Base-by-base conservation (phyloP, 2,113 vertebrate genomes). In the Galeopterus variegatus region DNA sequence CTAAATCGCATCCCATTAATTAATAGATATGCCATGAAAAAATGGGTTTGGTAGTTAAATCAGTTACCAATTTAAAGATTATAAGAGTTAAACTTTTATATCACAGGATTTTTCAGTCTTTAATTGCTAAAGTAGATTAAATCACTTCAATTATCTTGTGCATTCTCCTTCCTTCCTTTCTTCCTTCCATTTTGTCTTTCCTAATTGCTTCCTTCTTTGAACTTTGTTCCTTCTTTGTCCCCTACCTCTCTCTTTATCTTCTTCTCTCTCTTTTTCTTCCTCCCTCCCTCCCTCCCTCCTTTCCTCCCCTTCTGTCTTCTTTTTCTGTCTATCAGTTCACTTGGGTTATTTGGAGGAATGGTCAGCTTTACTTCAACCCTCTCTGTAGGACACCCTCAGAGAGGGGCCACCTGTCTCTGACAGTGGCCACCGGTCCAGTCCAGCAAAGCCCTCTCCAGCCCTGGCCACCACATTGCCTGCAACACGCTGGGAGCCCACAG, bases 401-500 rank as follows among this genome's bases (percentile, higher is more conserved):
- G 26, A 62, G 56, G 1, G 31, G 21, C 33, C 41, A 33, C 1
- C n/a, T 58, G 45, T 31, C 23, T 52, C 50, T 84, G 52, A 60
- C n/a, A 56, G 41, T 18, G 48, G 58, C 17, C 56, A 64, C 3
- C 3, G 18, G 45, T 65, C 28, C 33, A 18, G 58, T 33, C 28
- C 62, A 83, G 17, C 28, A 65, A 72, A 54, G n/a, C 6, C 7
- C 45, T 52, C 19, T 18, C 5, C 2, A 12, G 31, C 33, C 6
- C 6, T 8, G 21, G 19, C 15, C 5, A 12, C 19, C 6, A 19
- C 0, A 1, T 54, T 77, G 31, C 9, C n/a, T 10, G 12, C 0
- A 50, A 5, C 14, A 33, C 28, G 23, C 33, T 24, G 17, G 17
- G 28, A 33, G 45, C 18, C 17, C 48, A 5, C 0, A 50, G 50